A percentile compares a stretch with the other conserved stretches of the same genome.
These are phyloP conservation scores for Lycaon pictus DNA, from an alignment of 2,113 vertebrate genomes.

Conservation along the genomic window DNA sequence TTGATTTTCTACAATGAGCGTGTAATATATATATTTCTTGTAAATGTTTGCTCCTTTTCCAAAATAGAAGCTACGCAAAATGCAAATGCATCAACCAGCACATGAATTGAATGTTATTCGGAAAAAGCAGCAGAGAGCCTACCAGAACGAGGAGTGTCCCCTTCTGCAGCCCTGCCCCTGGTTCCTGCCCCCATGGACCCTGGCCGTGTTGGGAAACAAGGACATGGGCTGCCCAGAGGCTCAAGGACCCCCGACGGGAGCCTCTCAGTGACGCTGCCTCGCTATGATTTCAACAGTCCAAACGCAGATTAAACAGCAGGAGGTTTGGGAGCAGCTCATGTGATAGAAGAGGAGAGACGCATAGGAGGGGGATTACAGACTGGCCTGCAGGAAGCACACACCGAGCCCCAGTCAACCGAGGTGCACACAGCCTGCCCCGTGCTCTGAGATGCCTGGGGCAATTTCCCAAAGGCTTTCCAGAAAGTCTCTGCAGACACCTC, in stretches of 20 bases:
- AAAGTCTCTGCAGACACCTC: neutral
- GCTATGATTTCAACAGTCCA: neutral
- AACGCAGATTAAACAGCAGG: accelerated
- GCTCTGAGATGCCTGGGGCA: too few species aligned
- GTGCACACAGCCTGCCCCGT: neutral
- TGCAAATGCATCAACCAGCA: accelerated
- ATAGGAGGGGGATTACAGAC: accelerated
- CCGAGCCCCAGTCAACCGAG: neutral
- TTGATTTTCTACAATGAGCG: neutral
- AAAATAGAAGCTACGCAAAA: neutral
- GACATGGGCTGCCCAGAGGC: neutral
- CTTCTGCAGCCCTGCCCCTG: neutral
- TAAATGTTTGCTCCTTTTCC: neutral
- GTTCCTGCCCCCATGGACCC: neutral
- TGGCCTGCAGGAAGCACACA: accelerated
- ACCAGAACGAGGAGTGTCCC: accelerated
- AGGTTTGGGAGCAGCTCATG: neutral
- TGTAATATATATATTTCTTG: neutral
- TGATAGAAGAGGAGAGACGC: neutral
- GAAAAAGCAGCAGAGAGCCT: neutral
- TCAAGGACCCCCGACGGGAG: neutral
- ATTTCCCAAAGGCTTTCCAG: neutral
- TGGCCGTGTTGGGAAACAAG: neutral
- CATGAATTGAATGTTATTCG: neutral
- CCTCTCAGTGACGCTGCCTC: neutral